Base-by-base conservation (phyloP, 2,888 invertebrate genomes). In the Ormia ochracea region DNA sequence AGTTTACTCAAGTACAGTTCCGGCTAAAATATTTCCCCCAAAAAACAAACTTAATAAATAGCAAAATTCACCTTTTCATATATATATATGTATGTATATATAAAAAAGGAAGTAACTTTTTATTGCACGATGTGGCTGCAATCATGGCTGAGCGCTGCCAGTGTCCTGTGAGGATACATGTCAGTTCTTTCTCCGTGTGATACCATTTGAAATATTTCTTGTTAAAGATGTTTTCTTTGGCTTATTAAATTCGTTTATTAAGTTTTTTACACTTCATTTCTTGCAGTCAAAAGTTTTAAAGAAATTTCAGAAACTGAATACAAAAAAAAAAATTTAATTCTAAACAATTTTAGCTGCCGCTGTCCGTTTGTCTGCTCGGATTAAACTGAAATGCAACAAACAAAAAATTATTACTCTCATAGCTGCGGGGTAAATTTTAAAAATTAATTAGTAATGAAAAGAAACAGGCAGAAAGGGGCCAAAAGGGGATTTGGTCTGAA, bases 191-290 rank as follows among this genome's bases (percentile, higher is more conserved):
- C 12, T 33, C 21, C 12, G 3, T 3, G 17, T 72, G 43, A 52
- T 52, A 41, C 52, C 59, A 59, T 59, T 70, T 70, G 1, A 50
- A 41, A n/a, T 17, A 5, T 26, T 45, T 21, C 38, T 61, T 59
- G 2, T 73, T 4, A 61, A 50, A 63, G 52, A 19, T 56, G 21
- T 36, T 36, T 65, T 17, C 38, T 36, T n/a, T n/a, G n/a, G n/a
- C n/a, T 19, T 10, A 23, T 56, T 36, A 4, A 19, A 14, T 23
- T 28, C 38, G 45, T 38, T 28, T 54, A 36, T 54, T n/a, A 19
- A 19, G 45, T 48, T 2, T 17, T 70, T 19, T 50, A 58, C 58
- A 72, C 52, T 63, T 52, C 19, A 36, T 26, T 73, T 65, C 73
- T 38, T 38, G 48, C 65, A 56, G 63, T 21, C 14, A 28, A n/a